Evolutionary conservation across 2,888 invertebrate genomes (phyloP).

Genomic region (Drosophila mimica): DNA sequence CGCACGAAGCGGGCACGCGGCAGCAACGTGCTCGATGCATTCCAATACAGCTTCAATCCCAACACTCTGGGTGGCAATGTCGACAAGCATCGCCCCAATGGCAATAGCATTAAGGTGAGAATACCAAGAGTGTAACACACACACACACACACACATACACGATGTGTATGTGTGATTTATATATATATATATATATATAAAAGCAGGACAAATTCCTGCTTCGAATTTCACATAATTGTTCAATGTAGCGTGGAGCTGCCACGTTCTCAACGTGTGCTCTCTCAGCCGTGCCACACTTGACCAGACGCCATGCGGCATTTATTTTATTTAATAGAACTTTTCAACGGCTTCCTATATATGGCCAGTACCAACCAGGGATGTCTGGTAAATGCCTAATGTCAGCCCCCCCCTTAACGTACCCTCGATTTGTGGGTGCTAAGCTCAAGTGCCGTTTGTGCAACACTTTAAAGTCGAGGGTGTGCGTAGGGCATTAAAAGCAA

Average conservation of each 20-base stretch:
- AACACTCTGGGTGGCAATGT: constrained; percentile 84
- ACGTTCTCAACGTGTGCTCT: constrained; percentile 60
- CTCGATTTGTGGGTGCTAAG: constrained; percentile 41
- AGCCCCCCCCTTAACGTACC: neutral
- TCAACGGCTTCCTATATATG: constrained; percentile 56
- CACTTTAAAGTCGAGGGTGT: constrained; percentile 41
- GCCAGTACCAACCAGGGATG: constrained; percentile 7
- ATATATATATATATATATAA: neutral
- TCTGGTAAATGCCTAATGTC: constrained; percentile 17
- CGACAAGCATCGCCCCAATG: constrained; percentile 85
- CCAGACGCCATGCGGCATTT: constrained; percentile 58
- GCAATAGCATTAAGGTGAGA: constrained; percentile 85
- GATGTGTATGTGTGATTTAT: neutral
- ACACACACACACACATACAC: neutral
- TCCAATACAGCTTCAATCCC: constrained; percentile 85
- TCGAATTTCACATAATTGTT: constrained; percentile 79
- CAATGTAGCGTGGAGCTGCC: constrained; percentile 77
- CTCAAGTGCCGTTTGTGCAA: constrained; percentile 52
- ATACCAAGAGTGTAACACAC: constrained; percentile 3
- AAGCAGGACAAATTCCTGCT: constrained; percentile 58
- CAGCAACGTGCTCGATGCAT: constrained; percentile 85
- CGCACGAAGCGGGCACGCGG: constrained; percentile 87
- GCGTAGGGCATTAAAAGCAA: constrained; percentile 25
- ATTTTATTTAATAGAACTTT: constrained; percentile 78
- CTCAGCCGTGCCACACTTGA: constrained; percentile 55